Base-by-base conservation (phyloP, 92 coral and sea anemone genomes). In the Bergia puertoricense region DNA sequence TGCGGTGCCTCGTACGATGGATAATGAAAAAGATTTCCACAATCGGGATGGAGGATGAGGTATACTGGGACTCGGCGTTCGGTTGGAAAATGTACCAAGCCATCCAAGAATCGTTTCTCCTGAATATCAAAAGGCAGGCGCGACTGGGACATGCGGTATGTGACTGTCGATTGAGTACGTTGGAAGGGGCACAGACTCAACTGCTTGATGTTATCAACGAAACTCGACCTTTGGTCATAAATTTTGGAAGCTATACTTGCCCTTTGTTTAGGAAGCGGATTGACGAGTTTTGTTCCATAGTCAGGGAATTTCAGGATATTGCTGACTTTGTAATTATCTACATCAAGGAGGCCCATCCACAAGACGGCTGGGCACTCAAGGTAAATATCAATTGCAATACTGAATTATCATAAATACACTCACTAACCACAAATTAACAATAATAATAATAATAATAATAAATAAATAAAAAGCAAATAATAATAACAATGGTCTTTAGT, bases 291-390 rank as follows among this genome's bases (percentile, higher is more conserved):
- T 65, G 76, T 68, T 80, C 76, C 11, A 76, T 89, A 68, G 91
- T 89, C n/a, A 74, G 82, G n/a, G 91, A 89, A 11, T 89, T 89
- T 82, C 59, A 38, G 15, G 91, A 89, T 77, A 59, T 89, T 44
- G 91, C 91, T 36, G 91, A 89, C 65, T 89, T 89, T 59, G 78
- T 87, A 2, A 89, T 83, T 13, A 83, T 89, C 50, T 89, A 89
- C 78, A 76, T 89, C 1, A 76, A 86, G 3, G 91, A 89, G 42
- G 91, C 91, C 18, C 91, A 89, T 65, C 84, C 91, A 4, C 71
- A 10, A 39, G 91, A 89, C 59, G 91, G 91, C 8, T 89, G 91
- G 91, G 81, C 91, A 10, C 72, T 89, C 42, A 83, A 89, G 91
- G 91, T 89, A 7, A 62, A 16, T 46, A 10, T 8, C 59, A 11